A percentile compares a stretch with the other conserved stretches of the same genome.
Conservation (phyloP, 2,113 vertebrate species). For the Chitala chitala region DNA sequence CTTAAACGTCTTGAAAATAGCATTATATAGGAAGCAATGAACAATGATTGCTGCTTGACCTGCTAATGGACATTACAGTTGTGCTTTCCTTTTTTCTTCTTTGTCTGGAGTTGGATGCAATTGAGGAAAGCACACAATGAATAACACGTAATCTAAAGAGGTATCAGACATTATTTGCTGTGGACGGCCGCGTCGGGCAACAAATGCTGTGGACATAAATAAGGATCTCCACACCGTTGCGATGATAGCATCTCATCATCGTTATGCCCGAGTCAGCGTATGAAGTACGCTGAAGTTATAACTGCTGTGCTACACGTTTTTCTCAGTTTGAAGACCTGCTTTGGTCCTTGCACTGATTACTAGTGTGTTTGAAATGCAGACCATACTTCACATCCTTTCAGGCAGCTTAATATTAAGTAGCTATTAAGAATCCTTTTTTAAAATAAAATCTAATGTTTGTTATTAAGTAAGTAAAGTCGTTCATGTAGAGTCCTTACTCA, state of each 20-base stretch:
- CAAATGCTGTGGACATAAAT: neutral
- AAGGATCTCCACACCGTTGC: neutral
- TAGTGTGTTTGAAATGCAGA: neutral
- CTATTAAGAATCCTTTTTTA: too few relatives aligned
- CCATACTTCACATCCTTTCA: too few relatives aligned
- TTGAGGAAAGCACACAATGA: constrained; percentile 35
- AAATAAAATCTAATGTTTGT: too few relatives aligned
- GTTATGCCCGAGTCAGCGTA: neutral
- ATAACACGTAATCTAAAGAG: constrained; percentile 14
- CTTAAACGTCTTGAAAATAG: constrained; percentile 56
- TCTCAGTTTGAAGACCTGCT: too few relatives aligned
- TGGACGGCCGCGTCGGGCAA: neutral
- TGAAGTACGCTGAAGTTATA: neutral
- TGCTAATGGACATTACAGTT: constrained; percentile 64
- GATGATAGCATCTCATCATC: neutral
- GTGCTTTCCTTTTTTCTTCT: constrained; percentile 17
- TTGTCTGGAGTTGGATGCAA: neutral
- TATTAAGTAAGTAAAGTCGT: too few relatives aligned
- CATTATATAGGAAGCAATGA: constrained; percentile 63
- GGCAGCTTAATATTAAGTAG: too few relatives aligned
- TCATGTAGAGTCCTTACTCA: too few relatives aligned
- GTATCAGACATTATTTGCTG: neutral
- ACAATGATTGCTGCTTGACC: constrained; percentile 71
- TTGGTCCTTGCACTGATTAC: constrained; percentile 26
- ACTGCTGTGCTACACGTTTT: constrained; percentile 47